phyloP scores from a whole-genome alignment of 2,797 vertebrate genomes.

The Rhinichthys osculus region DNA sequence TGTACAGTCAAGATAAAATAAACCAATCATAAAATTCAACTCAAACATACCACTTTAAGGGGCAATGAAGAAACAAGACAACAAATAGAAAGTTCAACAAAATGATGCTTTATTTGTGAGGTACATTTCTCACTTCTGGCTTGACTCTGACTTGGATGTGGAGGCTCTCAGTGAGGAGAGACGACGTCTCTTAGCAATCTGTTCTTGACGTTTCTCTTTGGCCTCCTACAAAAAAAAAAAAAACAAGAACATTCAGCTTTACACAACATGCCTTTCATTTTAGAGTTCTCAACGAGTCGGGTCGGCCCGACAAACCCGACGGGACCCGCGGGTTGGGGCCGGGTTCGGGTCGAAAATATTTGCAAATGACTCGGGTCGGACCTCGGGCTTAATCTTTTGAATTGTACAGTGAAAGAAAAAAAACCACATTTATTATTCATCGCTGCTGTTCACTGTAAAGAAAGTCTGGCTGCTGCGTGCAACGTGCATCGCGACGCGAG shows the following conservation, averaged over 20 bases:
- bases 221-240: constrained; percentile 85
- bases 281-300: no score
- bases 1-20: background rate
- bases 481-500: no score
- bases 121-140: constrained; percentile 89
- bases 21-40: background rate
- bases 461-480: no score
- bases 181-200: constrained; percentile 96
- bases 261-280: background rate
- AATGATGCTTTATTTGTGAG: constrained; percentile 64
- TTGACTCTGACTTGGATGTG: constrained; percentile 97
- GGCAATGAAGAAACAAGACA: constrained; percentile 19
- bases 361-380: no score
- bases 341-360: no score
- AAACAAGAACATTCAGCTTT: background rate
- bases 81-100: constrained; percentile 46
- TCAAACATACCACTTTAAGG: background rate
- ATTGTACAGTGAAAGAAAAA: no score
- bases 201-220: constrained; percentile 97
- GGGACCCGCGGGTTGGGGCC: no score
- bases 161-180: constrained; percentile 97
- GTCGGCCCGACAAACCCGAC: no score
- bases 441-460: no score
- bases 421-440: no score
- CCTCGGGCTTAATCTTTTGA: no score